Evolutionary conservation across 2,797 vertebrate genomes (phyloP), one percentile per base, ranked within the genome.

Genomic region (Semaprochilodus insignis): DNA sequence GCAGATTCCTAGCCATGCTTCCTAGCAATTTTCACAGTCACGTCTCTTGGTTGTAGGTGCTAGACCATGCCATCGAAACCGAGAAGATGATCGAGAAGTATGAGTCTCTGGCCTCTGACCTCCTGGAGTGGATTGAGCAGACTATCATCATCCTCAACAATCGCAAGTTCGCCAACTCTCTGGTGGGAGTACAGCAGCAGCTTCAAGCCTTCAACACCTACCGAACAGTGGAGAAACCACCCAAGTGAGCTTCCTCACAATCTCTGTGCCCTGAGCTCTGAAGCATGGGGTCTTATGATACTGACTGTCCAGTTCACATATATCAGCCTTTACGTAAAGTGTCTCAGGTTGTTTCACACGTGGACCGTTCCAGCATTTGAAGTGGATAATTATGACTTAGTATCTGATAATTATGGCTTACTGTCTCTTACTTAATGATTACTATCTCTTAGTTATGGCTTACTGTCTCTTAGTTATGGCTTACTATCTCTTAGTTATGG

Each of bases 31-130:
- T 2, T 27, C 51, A 57, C 48, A 60, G 2, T 60, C 7, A 0
- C 1, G 2, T 76, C 55, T 55, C 14, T 36, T 6, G n/a, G 57
- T 2, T 2, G 5, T 17, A 97, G 98, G 98, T 99, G 70, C 94
- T 99, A 77, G 97, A 99, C 89, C 96, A 98, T 14, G 97, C 98
- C 85, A 97, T 99, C 51, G 97, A 99, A 92, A 98, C 98, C 0
- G 97, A 99, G 94, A 98, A 98, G 89, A 98, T 99, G 97, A 96
- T 99, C 0, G 97, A 99, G 88, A 99, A 99, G 88, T 99, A 99
- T 0, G 98, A 99, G 86, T 98, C 97, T 0, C 94, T 99, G 92
- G 97, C 97, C 6, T 99, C 97, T 0, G 97, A 99, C 89, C 96
- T 99, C 59, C 95, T 99, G 78, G 98, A 99, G 91, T 99, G 98